phyloP scores from a whole-genome alignment of 2,888 invertebrate species.

The Agrilus biguttatus region DNA sequence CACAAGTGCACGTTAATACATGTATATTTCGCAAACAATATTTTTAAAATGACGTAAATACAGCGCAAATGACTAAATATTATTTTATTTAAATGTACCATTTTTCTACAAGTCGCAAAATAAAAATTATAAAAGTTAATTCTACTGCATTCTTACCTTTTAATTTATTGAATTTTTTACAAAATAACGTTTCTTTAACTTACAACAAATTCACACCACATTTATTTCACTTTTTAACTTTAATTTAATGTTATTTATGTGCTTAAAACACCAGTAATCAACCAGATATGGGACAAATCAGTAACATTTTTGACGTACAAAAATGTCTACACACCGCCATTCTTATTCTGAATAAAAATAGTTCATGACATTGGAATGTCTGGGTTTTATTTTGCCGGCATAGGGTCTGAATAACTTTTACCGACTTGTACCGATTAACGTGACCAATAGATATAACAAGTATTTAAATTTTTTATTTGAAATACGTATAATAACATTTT shows the following conservation, averaged over 20 bases:
- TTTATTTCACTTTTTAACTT: slow-evolving; percentile 5
- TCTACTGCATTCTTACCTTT: not conserved
- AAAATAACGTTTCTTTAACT: not conserved
- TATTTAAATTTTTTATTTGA: not conserved
- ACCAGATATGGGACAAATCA: slow-evolving; percentile 13
- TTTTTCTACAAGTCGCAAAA: not conserved
- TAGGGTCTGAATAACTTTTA: slow-evolving; percentile 5
- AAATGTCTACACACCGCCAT: slow-evolving; percentile 24
- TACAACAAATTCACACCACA: slow-evolving; percentile 1
- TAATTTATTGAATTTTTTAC: not conserved
- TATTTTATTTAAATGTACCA: not conserved
- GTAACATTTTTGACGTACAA: slow-evolving; percentile 19
- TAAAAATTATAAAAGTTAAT: not conserved
- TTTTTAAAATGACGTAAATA: no score
- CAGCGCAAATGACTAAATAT: no score
- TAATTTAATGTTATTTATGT: slow-evolving; percentile 3
- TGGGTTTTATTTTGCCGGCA: slow-evolving; percentile 5
- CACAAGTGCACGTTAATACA: no score
- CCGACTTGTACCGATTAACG: no score
- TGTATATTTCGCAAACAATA: no score
- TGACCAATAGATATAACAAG: no score
- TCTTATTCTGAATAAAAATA: slow-evolving; percentile 29
- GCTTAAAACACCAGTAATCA: slow-evolving; percentile 9
- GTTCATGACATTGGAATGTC: slow-evolving; percentile 23
- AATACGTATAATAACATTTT: no score